Percentiles rank a stretch among this genome's conserved stretches.
Conservation (phyloP, 2,888 invertebrate species). For the Chesias legatella region DNA sequence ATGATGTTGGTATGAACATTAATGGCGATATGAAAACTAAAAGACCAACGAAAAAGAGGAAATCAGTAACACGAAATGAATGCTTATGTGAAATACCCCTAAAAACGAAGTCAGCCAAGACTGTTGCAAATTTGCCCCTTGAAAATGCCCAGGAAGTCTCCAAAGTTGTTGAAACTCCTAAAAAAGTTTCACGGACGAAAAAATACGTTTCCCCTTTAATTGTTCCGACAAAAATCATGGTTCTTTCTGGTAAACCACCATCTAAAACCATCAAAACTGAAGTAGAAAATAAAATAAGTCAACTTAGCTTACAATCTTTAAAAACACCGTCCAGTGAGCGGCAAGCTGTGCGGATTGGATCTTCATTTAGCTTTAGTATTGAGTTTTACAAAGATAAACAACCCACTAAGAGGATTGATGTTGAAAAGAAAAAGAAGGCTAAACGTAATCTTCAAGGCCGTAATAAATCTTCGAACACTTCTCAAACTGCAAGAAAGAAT, state of each 20-base stretch:
- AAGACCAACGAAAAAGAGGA: constrained; percentile 8
- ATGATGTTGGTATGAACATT: too few species aligned
- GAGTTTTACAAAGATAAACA: too few species aligned
- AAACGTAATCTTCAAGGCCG: background rate
- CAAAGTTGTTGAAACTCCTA: too few species aligned
- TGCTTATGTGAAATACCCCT: constrained; percentile 1
- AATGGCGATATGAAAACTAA: constrained; percentile 4
- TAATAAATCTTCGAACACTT: constrained; percentile 8
- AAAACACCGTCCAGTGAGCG: constrained; percentile 1
- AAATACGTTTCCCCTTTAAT: too few species aligned
- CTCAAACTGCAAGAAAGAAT: constrained; percentile 5
- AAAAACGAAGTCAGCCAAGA: constrained; percentile 11
- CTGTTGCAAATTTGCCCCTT: constrained; percentile 1
- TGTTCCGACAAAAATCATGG: too few species aligned
- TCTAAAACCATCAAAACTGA: too few species aligned
- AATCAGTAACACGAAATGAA: background rate
- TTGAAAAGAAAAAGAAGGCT: background rate
- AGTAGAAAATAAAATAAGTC: too few species aligned
- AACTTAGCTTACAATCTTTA: background rate
- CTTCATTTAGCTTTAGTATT: too few species aligned
- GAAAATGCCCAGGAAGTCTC: too few species aligned
- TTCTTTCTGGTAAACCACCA: too few species aligned
- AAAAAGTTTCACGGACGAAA: too few species aligned
- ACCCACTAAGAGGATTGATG: background rate
- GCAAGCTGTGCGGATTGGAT: too few species aligned